A percentile compares a stretch with the other conserved stretches of the same genome.
Evolutionary conservation across 2,113 vertebrate genomes (phyloP).

Genomic region (Pithys albifrons): DNA sequence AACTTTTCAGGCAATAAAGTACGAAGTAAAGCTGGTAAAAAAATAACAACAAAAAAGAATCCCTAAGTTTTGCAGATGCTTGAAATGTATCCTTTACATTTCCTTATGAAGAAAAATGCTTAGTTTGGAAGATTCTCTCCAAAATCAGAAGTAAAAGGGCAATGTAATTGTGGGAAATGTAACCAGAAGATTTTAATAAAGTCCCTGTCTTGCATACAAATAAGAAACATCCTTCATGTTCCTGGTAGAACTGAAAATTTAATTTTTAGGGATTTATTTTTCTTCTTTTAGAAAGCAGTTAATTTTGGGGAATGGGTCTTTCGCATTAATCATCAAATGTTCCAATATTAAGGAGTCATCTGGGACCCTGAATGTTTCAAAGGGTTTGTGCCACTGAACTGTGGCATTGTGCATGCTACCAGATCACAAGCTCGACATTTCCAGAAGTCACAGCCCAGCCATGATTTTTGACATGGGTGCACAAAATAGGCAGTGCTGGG

Average conservation of each 20-base stretch:
- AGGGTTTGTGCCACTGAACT: neutral
- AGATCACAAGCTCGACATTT: neutral
- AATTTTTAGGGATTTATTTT: neutral
- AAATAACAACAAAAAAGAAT: neutral
- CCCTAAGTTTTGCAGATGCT: neutral
- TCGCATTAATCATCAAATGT: neutral
- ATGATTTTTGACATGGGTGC: neutral
- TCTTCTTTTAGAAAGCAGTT: neutral
- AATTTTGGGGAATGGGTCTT: neutral
- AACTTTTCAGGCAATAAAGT: neutral
- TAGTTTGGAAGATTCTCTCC: neutral
- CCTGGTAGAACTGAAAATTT: neutral
- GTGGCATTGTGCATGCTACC: neutral
- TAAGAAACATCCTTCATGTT: neutral
- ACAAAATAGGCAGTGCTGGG: neutral
- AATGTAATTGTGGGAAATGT: neutral
- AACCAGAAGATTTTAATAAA: neutral
- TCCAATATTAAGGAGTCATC: neutral
- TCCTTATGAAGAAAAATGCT: neutral
- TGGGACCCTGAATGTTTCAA: neutral
- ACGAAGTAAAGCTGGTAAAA: neutral
- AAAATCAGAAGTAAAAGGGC: neutral
- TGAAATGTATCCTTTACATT: neutral
- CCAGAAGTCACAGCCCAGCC: accelerated
- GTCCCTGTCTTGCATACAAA: neutral